A percentile compares a stretch with the other conserved stretches of the same genome.
Evolutionary conservation across 2,113 vertebrate genomes (phyloP).

Genomic region (Spea bombifrons): DNA sequence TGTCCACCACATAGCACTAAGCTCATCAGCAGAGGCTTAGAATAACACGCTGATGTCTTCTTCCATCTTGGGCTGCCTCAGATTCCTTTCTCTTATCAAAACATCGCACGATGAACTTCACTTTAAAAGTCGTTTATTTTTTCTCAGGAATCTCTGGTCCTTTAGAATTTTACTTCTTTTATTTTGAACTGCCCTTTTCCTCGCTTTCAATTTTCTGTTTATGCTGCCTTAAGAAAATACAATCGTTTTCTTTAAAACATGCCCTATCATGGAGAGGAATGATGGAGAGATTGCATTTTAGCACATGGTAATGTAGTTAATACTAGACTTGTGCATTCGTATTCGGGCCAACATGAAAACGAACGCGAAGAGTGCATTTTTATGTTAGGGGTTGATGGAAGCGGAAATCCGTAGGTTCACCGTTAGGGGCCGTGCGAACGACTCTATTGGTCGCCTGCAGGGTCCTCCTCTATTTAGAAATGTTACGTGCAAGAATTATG

Average conservation of each 20-base stretch:
- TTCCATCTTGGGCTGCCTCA: slow-evolving; percentile 33
- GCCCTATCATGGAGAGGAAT: slow-evolving; percentile 18
- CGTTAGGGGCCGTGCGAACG: too few species aligned
- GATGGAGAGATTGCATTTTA: slow-evolving; percentile 1
- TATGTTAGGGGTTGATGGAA: too few species aligned
- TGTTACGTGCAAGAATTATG: too few species aligned
- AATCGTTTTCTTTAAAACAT: slow-evolving; percentile 28
- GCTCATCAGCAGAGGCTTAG: slow-evolving; percentile 25
- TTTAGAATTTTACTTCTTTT: slow-evolving; percentile 38
- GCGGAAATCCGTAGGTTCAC: too few species aligned
- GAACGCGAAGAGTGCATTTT: too few species aligned
- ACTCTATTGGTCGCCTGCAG: too few species aligned
- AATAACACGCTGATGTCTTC: slow-evolving; percentile 35
- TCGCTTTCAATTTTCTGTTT: slow-evolving; percentile 24
- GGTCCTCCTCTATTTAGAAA: too few species aligned
- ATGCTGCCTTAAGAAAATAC: slow-evolving; percentile 28
- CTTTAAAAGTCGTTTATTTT: slow-evolving; percentile 20
- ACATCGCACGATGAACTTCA: slow-evolving; percentile 34
- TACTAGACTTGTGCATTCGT: too few species aligned
- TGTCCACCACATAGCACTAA: slow-evolving; percentile 21
- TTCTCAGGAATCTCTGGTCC: slow-evolving; percentile 12
- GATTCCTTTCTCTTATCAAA: slow-evolving; percentile 44
- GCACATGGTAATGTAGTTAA: not conserved
- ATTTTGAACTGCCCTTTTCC: slow-evolving; percentile 18
- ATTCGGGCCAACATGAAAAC: too few species aligned